These are phyloP conservation scores for Fulmarus glacialis DNA, from an alignment of 2,113 vertebrate genomes.

Conservation along the genomic window DNA sequence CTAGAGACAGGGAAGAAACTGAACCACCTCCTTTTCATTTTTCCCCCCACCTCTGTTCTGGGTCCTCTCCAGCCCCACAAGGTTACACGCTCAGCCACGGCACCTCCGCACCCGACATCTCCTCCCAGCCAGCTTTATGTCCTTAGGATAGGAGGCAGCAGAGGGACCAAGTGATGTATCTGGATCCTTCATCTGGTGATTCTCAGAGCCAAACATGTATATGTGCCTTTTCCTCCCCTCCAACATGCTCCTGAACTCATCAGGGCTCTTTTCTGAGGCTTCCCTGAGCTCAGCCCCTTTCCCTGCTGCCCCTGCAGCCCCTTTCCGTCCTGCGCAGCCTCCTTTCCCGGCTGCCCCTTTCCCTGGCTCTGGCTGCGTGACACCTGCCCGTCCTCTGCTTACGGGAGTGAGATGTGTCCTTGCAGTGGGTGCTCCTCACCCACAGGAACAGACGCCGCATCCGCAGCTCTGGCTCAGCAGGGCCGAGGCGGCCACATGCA, in stretches of 20 bases:
- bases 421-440: neutral
- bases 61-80: neutral
- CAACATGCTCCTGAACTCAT: neutral
- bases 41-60: neutral
- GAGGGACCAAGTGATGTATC: neutral
- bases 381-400: neutral
- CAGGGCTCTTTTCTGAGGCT: neutral
- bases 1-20: neutral
- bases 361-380: neutral
- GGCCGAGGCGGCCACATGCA: neutral
- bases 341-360: neutral
- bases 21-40: neutral
- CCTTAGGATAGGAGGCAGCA: neutral
- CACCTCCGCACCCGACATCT: neutral
- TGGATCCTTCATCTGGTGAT: neutral
- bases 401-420: fast-evolving
- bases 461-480: neutral
- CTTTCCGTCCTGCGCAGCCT: fast-evolving
- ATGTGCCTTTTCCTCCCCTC: neutral
- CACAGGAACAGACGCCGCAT: fast-evolving
- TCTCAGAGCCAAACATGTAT: fast-evolving
- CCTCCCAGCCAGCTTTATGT: neutral
- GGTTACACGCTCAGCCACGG: neutral
- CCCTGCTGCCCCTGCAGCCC: neutral
- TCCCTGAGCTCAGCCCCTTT: neutral